Evolutionary conservation across 2,888 invertebrate genomes (phyloP), one percentile per base, ranked within the genome.

Genomic region (Leptopilina drosophilae): DNA sequence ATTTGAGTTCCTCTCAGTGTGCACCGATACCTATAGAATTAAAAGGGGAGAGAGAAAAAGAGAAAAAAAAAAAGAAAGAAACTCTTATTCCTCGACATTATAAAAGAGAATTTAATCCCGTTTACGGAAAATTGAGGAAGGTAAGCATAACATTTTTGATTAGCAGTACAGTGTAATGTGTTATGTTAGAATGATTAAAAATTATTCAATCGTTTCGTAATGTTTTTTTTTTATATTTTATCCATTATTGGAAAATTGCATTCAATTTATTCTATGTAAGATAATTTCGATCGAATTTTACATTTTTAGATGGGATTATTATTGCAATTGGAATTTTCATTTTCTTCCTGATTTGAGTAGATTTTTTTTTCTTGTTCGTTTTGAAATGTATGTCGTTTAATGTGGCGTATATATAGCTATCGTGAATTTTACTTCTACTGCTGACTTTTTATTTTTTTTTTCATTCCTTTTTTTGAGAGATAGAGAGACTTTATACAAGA

Each of bases 81-180:
- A 15, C 6, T 7, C 42, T 42, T 8, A 42, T 20, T 8, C n/a
- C 62, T 15, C 20, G 15, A 62, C 8, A 62, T 20, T 62, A 20
- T 49, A 49, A 49, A n/a, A 62, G 62, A 15, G 62, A 62, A 15
- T 62, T 62, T 15, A 9, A 33, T 8, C 15, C 62, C 62, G 59
- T 62, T 9, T 62, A 62, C 62, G 62, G 62, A 62, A 62, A 62
- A 62, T 62, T 15, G 20, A 62, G 62, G 62, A 62, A 62, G 62
- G 15, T 62, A 9, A 62, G 15, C 62, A 62, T 62, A 62, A 62
- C 62, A 15, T 62, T n/a, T 59, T 5, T 15, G 62, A 62, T 62
- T 15, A n/a, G 8, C 15, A 8, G 42, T 8, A 8, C 15, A 8
- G 42, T 8, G 15, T 20, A 62, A 62, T 62, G 8, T 62, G 14